Base-by-base conservation (phyloP, 2,797 vertebrate genomes). In the Kryptopterus vitreolus region DNA sequence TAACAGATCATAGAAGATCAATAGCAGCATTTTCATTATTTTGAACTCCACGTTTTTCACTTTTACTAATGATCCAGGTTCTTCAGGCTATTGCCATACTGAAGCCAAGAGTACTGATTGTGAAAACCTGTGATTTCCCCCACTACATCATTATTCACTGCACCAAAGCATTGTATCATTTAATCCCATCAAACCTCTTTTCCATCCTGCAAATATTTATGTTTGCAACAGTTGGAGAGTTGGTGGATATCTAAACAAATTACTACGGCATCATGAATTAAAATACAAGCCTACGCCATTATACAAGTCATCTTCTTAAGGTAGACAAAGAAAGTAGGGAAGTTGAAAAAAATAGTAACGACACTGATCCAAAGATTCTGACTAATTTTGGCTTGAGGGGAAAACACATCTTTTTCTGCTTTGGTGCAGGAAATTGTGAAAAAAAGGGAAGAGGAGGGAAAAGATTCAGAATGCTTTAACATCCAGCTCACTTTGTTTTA, bases 391-490 rank as follows among this genome's bases (percentile, higher is more conserved):
- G 0, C 16, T 75, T 52, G 0, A n/a, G 46, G 4, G 16, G 3
- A 15, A 11, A 16, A 38, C 11, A 52, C 26, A 3, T 66, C 35
- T 69, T 75, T 61, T 71, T 55, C 35, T 63, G 26, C 1, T 31
- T 82, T 76, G 18, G 57, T 16, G 43, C 74, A 76, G n/a, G 74
- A 77, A 66, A 61, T 33, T 24, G 35, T 53, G 50, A 66, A 48
- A 31, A 80, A 83, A 53, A 35, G 38, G 73, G 65, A 74, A 70
- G 63, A 80, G 57, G 57, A 75, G 55, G 55, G 46, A 63, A 83
- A n/a, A 79, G 77, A 57, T 35, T 70, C 15, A 62, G 69, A 82
- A 84, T 88, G 85, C 82, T 82, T 63, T 68, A 88, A 87, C 85
- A 86, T 62, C 55, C 70, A 87, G 82, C 87, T 88, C 38, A 29